phyloP scores from a whole-genome alignment of 2,113 vertebrate species.

The Dicerorhinus sumatrensis region DNA sequence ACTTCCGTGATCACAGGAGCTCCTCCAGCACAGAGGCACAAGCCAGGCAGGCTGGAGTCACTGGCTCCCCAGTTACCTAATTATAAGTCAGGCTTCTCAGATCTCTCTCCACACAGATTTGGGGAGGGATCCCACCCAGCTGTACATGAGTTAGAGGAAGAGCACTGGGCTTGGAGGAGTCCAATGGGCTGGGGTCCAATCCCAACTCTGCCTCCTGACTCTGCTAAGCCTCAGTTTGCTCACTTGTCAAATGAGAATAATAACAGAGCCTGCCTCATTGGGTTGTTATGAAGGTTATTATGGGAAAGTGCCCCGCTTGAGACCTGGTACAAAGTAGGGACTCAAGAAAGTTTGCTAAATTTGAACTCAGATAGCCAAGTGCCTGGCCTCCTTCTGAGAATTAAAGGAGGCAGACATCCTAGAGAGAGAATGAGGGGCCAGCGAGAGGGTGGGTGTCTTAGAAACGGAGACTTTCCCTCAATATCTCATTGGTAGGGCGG shows the following conservation, averaged over 20 bases:
- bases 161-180: background rate
- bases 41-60: background rate
- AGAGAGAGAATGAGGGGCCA: background rate
- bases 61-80: background rate
- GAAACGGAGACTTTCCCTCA: conserved; percentile 1
- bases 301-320: background rate
- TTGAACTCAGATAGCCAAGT: background rate
- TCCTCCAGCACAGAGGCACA: background rate
- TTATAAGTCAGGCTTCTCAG: background rate
- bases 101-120: background rate
- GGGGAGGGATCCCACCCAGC: background rate
- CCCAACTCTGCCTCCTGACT: background rate
- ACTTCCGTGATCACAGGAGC: background rate
- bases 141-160: background rate
- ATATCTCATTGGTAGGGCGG: background rate
- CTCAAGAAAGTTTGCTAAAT: background rate
- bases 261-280: background rate
- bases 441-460: background rate
- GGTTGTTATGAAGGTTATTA: background rate
- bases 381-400: background rate
- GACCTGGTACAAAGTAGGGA: background rate
- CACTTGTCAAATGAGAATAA: background rate
- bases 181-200: background rate
- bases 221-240: background rate
- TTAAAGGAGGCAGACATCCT: background rate